phyloP scores from a whole-genome alignment of 2,797 vertebrate species.

The Sebastes iracundus region DNA sequence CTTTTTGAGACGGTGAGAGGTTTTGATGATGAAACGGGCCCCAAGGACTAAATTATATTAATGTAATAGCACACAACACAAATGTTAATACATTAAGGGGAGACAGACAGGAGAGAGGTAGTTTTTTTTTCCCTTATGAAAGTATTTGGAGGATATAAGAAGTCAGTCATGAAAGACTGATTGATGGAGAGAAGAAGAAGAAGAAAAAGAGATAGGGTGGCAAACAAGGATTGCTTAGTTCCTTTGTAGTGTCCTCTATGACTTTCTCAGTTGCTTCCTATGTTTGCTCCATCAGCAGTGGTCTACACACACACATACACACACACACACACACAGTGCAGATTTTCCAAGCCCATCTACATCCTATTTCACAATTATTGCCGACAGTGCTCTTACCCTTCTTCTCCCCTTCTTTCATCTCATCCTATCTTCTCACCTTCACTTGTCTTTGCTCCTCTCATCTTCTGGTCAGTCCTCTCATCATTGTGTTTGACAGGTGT shows the following conservation, averaged over 20 bases:
- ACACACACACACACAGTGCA: slow-evolving; percentile 7
- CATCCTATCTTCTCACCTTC: slow-evolving; percentile 13
- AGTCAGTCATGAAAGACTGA: not conserved
- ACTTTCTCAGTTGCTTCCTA: slow-evolving; percentile 2
- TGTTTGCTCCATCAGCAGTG: not conserved
- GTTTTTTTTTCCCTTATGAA: not conserved
- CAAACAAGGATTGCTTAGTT: not conserved
- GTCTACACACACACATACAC: slow-evolving; percentile 11
- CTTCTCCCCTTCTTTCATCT: not conserved
- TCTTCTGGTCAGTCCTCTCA: slow-evolving; percentile 34
- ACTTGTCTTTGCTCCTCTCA: slow-evolving; percentile 32
- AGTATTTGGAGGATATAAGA: not conserved
- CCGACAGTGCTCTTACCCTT: slow-evolving; percentile 21
- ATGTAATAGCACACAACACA: slow-evolving; percentile 15
- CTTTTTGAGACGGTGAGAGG: slow-evolving; percentile 18
- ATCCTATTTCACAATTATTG: slow-evolving; percentile 50
- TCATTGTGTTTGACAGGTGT: slow-evolving; percentile 34
- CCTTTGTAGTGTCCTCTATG: not conserved
- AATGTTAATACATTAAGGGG: slow-evolving; percentile 16
- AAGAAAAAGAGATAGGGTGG: not conserved
- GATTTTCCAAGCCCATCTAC: slow-evolving; percentile 24
- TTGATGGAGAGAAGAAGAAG: not conserved
- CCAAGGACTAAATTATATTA: slow-evolving; percentile 24
- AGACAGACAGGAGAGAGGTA: not conserved
- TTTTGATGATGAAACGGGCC: slow-evolving; percentile 45